Conservation (phyloP, 37 sponge, comb jelly and placozoan species). For the Cladorhizidae sp. region DNA sequence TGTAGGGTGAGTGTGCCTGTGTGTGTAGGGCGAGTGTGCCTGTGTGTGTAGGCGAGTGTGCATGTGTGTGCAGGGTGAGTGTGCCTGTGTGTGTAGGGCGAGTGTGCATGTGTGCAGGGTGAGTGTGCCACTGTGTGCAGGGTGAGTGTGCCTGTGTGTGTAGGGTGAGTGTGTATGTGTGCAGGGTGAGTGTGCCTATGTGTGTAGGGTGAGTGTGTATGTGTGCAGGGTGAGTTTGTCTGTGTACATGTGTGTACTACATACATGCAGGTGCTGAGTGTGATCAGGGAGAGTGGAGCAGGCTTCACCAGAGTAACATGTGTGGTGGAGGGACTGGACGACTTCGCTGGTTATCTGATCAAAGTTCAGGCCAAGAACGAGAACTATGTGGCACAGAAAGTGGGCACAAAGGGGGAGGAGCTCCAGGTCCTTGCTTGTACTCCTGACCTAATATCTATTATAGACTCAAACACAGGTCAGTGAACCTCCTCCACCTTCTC, state of each 20-base stretch:
- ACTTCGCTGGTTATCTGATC: conserved; percentile 49
- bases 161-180: no score
- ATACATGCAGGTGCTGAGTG: conserved; percentile 50
- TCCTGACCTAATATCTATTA: conserved; percentile 76
- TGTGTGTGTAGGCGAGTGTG: no score
- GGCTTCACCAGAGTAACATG: conserved; percentile 59
- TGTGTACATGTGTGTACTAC: neutral
- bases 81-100: no score
- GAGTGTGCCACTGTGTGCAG: no score
- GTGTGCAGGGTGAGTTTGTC: no score
- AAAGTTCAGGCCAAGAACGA: conserved; percentile 76
- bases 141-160: no score
- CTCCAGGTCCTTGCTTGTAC: conserved; percentile 43
- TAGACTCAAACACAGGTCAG: conserved; percentile 60
- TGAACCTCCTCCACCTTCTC: neutral
- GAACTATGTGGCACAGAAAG: conserved; percentile 51
- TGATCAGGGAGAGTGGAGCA: conserved; percentile 32
- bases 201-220: no score
- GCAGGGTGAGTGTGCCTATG: no score
- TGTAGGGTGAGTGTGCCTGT: no score
- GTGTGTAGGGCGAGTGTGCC: no score
- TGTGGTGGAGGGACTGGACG: conserved; percentile 64
- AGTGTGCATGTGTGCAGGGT: no score
- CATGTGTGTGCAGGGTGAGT: no score
- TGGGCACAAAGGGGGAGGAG: conserved; percentile 8